phyloP scores from a whole-genome alignment of 2,888 invertebrate species.

The Hyles lineata region DNA sequence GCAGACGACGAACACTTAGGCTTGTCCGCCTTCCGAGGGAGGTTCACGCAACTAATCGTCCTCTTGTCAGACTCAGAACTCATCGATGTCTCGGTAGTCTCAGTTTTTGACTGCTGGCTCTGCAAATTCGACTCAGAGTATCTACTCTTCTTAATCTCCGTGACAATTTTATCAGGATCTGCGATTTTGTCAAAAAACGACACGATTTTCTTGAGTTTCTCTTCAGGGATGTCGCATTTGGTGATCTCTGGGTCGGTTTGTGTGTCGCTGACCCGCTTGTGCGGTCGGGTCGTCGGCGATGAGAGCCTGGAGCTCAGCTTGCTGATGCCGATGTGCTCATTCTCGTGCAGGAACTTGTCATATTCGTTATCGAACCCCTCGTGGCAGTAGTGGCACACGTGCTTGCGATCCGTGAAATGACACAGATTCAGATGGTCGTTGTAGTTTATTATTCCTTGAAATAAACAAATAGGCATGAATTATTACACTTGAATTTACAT shows the following conservation, averaged over 20 bases:
- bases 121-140: conserved; percentile 57
- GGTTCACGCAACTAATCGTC: conserved; percentile 55
- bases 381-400: conserved; percentile 73
- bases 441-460: conserved; percentile 77
- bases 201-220: conserved; percentile 75
- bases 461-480: not conserved
- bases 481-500: too few relatives aligned
- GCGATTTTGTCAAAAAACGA: conserved; percentile 75
- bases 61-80: conserved; percentile 52
- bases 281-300: conserved; percentile 36
- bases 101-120: conserved; percentile 42
- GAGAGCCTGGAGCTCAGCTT: conserved; percentile 50
- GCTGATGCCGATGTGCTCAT: conserved; percentile 71
- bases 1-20: conserved; percentile 41
- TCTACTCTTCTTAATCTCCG: conserved; percentile 58
- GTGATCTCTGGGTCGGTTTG: conserved; percentile 65
- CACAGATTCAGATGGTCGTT: conserved; percentile 76
- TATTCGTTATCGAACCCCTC: conserved; percentile 68
- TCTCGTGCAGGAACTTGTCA: conserved; percentile 67
- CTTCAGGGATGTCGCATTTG: conserved; percentile 58
- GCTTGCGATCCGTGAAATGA: conserved; percentile 68
- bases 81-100: conserved; percentile 40
- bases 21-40: conserved; percentile 44
- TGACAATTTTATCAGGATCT: conserved; percentile 58
- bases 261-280: conserved; percentile 58